phyloP scores from a whole-genome alignment of 2,113 vertebrate species.

The Anoplopoma fimbria region DNA sequence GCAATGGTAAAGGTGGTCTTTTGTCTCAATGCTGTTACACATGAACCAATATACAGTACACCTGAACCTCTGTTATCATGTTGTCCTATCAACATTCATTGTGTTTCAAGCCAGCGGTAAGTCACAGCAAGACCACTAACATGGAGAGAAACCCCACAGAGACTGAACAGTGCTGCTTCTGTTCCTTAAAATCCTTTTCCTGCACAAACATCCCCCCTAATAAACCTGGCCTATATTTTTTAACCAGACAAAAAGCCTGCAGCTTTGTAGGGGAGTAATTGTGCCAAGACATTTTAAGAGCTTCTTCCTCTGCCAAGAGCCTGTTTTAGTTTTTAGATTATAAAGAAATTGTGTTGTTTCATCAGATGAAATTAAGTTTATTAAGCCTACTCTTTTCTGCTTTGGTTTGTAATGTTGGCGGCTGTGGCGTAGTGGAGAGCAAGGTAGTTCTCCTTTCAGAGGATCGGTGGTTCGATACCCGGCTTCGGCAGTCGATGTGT shows the following conservation, averaged over 20 bases:
- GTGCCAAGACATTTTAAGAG: conserved; percentile 48
- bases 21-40: conserved; percentile 5
- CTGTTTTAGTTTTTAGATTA: conserved; percentile 12
- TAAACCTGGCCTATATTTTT: conserved; percentile 49
- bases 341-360: conserved; percentile 34
- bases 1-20: neutral
- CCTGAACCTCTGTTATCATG: neutral
- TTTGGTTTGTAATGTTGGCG: conserved; percentile 6
- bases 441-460: too few relatives aligned
- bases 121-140: conserved; percentile 47
- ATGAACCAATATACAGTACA: neutral
- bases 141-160: conserved; percentile 52
- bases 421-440: too few relatives aligned
- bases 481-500: too few relatives aligned
- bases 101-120: conserved; percentile 40
- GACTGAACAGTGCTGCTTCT: conserved; percentile 45
- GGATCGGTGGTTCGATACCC: too few relatives aligned
- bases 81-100: conserved; percentile 41
- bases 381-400: conserved; percentile 21
- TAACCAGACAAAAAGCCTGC: conserved; percentile 36
- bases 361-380: conserved; percentile 29
- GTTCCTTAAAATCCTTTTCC: conserved; percentile 53
- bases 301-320: conserved; percentile 26
- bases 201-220: conserved; percentile 38
- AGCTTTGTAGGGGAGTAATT: conserved; percentile 55